These are phyloP conservation scores for Rhinichthys osculus DNA, from an alignment of 2,797 vertebrate species.

Conservation along the genomic window DNA sequence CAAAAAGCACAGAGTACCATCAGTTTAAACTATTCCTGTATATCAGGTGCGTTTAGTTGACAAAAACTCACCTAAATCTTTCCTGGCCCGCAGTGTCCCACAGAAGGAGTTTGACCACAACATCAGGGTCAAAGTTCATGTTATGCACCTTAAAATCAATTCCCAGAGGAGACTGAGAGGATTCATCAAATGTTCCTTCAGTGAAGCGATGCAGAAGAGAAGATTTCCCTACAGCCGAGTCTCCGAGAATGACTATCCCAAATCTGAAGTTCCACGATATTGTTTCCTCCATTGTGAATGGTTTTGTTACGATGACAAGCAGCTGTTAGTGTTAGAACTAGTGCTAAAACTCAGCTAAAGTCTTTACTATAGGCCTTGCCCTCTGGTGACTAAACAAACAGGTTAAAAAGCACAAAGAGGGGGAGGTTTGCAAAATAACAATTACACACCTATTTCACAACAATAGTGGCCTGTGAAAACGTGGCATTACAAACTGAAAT, in stretches of 20 bases:
- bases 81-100: constrained; percentile 64
- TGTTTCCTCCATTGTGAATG: background rate
- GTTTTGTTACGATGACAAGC: background rate
- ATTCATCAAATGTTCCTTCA: constrained; percentile 57
- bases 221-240: constrained; percentile 57
- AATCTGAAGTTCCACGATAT: background rate
- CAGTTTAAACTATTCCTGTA: background rate
- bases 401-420: constrained; percentile 42
- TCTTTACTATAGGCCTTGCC: background rate
- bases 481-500: background rate
- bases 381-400: constrained; percentile 52
- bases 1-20: background rate
- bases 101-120: constrained; percentile 60
- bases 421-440: background rate
- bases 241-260: constrained; percentile 56
- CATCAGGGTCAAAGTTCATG: constrained; percentile 51
- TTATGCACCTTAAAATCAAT: constrained; percentile 62
- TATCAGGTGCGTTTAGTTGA: background rate
- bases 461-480: background rate
- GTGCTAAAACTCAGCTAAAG: background rate
- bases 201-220: constrained; percentile 60
- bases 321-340: background rate
- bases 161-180: constrained; percentile 53
- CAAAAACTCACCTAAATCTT: constrained; percentile 56
- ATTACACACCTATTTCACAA: constrained; percentile 43